Base-by-base conservation (phyloP, 2,888 invertebrate genomes). In the Agrochola macilenta region DNA sequence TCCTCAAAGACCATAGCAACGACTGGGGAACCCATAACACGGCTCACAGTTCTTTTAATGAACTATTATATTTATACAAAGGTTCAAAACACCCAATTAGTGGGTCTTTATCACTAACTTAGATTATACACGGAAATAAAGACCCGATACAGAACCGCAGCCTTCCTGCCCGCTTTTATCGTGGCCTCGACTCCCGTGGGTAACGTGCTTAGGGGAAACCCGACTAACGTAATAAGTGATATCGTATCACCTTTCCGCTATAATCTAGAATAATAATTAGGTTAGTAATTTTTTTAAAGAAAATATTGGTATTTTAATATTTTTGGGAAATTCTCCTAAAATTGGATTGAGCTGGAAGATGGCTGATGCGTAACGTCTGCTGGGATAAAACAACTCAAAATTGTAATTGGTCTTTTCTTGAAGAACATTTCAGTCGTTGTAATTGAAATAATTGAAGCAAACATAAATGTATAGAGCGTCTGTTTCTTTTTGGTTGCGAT, bases 31-130 rank as follows among this genome's bases (percentile, higher is more conserved):
- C 61, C 52, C 71, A 78, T 84, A 70, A 72, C 73, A 81, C 66
- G 75, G 72, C 43, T 82, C 61, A 39, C 39, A 76, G 12, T 73
- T 79, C 73, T 83, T 76, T 74, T 83, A 87, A 87, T 76, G 77
- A 86, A 74, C 64, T 78, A 43, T 79, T 73, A 64, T 81, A 80
- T 73, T 84, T 54, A 70, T 39, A 60, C n/a, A 64, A 66, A 76
- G 79, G 85, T 78, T 86, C 69, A 87, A 71, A 88, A 81, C 87
- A 86, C 68, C 85, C 82, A 88, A 88, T 88, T 88, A 88, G 83
- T 74, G 49, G 35, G 58, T 17, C 30, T 52, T 84, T 88, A 88
- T 88, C 87, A 73, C 61, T 3, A 69, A 79, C 65, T 78, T 79
- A 81, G 79, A 87, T 84, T 84, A 81, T 79, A 82, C 57, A 65